Evolutionary conservation across 2,888 invertebrate genomes (phyloP), one percentile per base, ranked within the genome.

Genomic region (Urechis unicinctus): DNA sequence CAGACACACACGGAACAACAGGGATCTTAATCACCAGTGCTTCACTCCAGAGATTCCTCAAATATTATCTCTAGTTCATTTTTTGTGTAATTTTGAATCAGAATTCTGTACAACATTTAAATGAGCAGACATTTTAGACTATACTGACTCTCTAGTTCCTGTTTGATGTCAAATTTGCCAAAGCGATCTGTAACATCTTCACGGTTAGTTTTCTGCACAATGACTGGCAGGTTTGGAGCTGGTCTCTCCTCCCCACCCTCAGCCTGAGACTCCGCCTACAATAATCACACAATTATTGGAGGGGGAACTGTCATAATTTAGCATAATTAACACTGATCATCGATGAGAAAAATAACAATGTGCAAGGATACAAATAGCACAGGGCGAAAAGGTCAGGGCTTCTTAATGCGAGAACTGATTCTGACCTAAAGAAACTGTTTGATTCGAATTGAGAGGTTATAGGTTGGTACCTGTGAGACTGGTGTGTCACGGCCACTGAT

Each of bases 171-270:
- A 78, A 97, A 97, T 80, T 96, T 95, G 77, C 96, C 95, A 82
- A 97, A 97, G 76, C 95, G 93, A 68, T 97, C 97, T 68, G 96
- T 95, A 57, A 97, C 92, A 70, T 97, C 96, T 56, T 92, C 93
- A 2, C 93, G 83, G 30, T 91, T 89, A 77, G 91, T 89, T 70
- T 90, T 90, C 60, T 77, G 71, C 24, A 80, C 76, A 2, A 78
- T 79, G 42, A 77, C 77, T 0, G 81, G 80, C 3, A 80, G 67
- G 45, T 73, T 68, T 1, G 75, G 71, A 22, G 54, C 54, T 70
- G 71, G n/a, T 68, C 71, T 22, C 55, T 67, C 68, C 53, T 70
- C 72, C 17, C 69, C 71, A 6, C 44, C 50, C 13, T 51, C 57
- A 6, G 45, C 45, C 36, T 56, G 54, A n/a, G 57, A 57, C 17